Base-by-base conservation (phyloP, 2,797 vertebrate genomes). In the Cygnus olor region DNA sequence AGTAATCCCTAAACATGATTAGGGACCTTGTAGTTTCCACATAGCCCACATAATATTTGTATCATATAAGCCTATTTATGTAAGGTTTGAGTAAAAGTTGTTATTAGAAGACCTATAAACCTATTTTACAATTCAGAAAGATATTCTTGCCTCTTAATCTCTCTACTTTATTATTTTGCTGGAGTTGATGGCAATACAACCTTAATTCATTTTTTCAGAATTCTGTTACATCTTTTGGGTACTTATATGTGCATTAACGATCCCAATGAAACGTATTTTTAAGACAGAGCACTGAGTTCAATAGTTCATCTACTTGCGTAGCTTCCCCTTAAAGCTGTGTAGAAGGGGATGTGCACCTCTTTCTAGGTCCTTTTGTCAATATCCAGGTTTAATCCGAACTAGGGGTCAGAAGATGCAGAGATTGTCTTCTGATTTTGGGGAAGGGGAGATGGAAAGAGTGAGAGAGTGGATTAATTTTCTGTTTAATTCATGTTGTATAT, bases 1-100 rank as follows among this genome's bases (percentile, higher is more conserved):
- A 98, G 98, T 98, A 98, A 98, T 99, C 98, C 98, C 98, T 97
- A 98, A 98, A 98, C 98, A 98, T 98, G 98, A 99, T 99, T 98
- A 98, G 98, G 97, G 97, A 97, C 97, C 97, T 98, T 98, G 98
- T 98, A 98, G 97, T 97, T 98, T 97, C 97, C 95, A 94, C 97
- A 96, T 96, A 95, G 97, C 96, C 97, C 97, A 97, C 97, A 89
- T 98, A 97, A 98, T 98, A 98, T 98, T 98, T 97, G 98, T 97
- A 98, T 97, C 98, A 65, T 97, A 98, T 98, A 98, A 98, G 98
- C 98, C 98, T 98, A 98, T 98, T 98, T 98, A 98, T 98, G 98
- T 98, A 98, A 98, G 98, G 98, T 97, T 98, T 97, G 96, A 97
- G 97, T 97, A 97, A 98, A 97, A 98, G 97, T 98, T 98, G 97